These are phyloP conservation scores for Urosaurus nigricauda DNA, from an alignment of 2,797 vertebrate species.

Conservation along the genomic window DNA sequence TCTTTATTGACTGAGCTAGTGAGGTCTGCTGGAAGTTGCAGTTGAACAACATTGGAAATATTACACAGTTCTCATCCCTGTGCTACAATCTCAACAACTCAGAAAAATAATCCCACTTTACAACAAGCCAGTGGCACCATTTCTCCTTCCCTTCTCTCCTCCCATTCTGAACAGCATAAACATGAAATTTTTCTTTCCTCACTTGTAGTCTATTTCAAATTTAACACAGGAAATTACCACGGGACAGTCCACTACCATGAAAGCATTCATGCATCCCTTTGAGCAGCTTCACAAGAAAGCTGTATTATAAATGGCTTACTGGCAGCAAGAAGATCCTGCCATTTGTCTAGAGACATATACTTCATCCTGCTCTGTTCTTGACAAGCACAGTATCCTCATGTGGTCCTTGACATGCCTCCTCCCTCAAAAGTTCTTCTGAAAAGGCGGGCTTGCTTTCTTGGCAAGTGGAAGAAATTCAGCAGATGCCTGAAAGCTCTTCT, in stretches of 20 bases:
- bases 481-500: too few relatives aligned
- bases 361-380: background rate
- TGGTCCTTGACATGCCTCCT: background rate
- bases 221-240: background rate
- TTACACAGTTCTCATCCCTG: too few relatives aligned
- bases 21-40: too few relatives aligned
- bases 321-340: background rate
- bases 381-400: background rate
- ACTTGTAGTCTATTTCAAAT: background rate
- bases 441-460: too few relatives aligned
- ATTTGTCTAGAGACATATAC: background rate
- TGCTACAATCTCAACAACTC: background rate
- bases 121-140: background rate
- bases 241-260: background rate
- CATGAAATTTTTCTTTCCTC: background rate
- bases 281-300: background rate
- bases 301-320: background rate
- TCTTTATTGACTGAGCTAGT: too few relatives aligned
- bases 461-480: too few relatives aligned
- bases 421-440: too few relatives aligned
- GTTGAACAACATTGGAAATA: too few relatives aligned
- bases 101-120: background rate
- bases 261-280: background rate
- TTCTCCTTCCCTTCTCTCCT: background rate
- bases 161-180: background rate